These are phyloP conservation scores for Diuraphis noxia DNA, from an alignment of 1,140 invertebrate species.

Conservation along the genomic window DNA sequence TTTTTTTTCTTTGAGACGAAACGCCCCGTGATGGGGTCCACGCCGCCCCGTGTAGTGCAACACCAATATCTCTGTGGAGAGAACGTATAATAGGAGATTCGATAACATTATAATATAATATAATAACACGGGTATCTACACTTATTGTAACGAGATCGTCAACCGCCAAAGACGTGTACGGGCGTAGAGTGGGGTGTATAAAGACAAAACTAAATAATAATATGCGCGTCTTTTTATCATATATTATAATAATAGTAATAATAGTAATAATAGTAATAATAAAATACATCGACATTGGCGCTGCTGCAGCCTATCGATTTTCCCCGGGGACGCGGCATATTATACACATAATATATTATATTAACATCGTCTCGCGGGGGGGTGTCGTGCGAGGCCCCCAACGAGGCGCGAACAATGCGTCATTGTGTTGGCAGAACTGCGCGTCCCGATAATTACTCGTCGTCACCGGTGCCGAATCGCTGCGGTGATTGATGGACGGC, in stretches of 20 bases:
- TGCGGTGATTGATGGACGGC: constrained; percentile 48
- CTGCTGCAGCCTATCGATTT: neutral
- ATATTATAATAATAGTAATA: neutral
- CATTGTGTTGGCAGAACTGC: constrained; percentile 51
- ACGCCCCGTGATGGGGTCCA: neutral
- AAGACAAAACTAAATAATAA: neutral
- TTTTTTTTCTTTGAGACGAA: neutral
- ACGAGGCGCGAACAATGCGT: constrained; percentile 52
- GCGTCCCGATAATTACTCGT: constrained; percentile 48
- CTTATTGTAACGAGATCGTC: neutral
- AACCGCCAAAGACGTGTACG: neutral
- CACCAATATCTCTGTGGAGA: neutral
- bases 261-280: constrained; percentile 3
- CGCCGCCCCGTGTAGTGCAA: neutral
- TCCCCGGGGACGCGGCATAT: neutral
- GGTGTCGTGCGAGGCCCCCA: constrained; percentile 33
- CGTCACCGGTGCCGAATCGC: constrained; percentile 17
- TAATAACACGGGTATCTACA: neutral
- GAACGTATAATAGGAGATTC: neutral
- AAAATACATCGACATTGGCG: neutral
- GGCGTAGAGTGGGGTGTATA: neutral
- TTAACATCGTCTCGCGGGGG: constrained; percentile 18
- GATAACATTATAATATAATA: neutral
- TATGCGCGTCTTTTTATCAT: neutral
- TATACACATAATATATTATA: neutral